Conservation (phyloP, 2,888 invertebrate species). For the Stenolophus ochropezus region DNA sequence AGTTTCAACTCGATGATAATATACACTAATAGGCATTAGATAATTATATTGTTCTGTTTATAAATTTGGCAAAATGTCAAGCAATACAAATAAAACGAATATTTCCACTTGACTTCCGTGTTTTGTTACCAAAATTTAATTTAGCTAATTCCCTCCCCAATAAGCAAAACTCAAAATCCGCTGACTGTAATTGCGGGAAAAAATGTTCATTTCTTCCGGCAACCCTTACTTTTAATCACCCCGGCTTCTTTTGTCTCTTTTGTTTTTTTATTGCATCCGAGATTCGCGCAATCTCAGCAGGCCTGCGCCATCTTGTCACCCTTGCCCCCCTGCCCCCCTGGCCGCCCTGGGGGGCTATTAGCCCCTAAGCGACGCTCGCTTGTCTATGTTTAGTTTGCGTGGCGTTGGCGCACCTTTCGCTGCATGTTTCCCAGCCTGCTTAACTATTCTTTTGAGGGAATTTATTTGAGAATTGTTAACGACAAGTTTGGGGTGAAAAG, state of each 20-base stretch:
- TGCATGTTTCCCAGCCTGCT: too few relatives aligned
- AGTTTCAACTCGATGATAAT: too few relatives aligned
- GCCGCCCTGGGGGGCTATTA: constrained; percentile 26
- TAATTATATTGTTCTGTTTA: too few relatives aligned
- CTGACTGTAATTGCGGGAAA: constrained; percentile 46
- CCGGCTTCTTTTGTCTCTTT: constrained; percentile 42
- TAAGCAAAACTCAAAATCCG: constrained; percentile 21
- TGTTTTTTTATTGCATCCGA: constrained; percentile 50
- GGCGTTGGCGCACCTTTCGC: too few relatives aligned
- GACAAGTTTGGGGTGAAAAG: too few relatives aligned
- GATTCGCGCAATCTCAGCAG: constrained; percentile 45
- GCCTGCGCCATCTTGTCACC: constrained; percentile 30
- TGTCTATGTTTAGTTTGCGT: constrained; percentile 39
- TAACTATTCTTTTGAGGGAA: too few relatives aligned
- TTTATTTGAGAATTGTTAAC: too few relatives aligned
- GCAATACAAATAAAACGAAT: neutral
- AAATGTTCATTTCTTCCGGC: constrained; percentile 45
- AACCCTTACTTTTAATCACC: constrained; percentile 53
- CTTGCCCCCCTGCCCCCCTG: neutral
- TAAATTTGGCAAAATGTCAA: too few relatives aligned
- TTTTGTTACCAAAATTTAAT: constrained; percentile 6
- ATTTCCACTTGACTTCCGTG: neutral
- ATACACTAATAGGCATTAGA: too few relatives aligned
- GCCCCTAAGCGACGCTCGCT: neutral
- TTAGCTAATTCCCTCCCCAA: constrained; percentile 16